Conservation (phyloP, 1,140 invertebrate genomes). For the Leptopilina boulardi region DNA sequence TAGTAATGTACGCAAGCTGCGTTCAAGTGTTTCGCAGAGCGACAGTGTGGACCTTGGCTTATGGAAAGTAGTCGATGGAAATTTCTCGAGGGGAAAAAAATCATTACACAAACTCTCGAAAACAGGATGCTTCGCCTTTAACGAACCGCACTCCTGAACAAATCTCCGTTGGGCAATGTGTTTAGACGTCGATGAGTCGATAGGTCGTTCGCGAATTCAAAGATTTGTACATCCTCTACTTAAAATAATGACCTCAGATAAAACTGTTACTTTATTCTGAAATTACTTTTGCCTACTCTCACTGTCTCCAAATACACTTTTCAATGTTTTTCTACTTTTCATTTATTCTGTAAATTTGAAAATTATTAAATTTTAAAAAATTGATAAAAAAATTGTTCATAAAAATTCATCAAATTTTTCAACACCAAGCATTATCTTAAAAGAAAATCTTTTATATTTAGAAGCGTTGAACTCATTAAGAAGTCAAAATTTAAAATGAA, state of each 20-base stretch:
- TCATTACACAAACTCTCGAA: conserved; percentile 63
- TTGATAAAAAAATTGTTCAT: too few relatives aligned
- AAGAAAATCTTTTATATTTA: too few relatives aligned
- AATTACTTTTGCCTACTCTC: neutral
- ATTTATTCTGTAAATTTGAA: too few relatives aligned
- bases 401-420: too few relatives aligned
- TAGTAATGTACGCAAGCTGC: conserved; percentile 37
- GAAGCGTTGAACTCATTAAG: too few relatives aligned
- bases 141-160: conserved; percentile 56
- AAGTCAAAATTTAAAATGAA: too few relatives aligned
- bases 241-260: conserved; percentile 12
- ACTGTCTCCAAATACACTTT: neutral
- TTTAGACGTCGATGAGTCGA: conserved; percentile 38
- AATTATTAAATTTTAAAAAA: too few relatives aligned
- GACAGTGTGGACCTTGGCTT: conserved; percentile 57
- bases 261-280: neutral
- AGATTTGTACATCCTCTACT: conserved; percentile 3
- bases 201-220: conserved; percentile 7
- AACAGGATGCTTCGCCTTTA: conserved; percentile 67
- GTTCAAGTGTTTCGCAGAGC: conserved; percentile 48
- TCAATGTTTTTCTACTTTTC: neutral
- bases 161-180: conserved; percentile 56
- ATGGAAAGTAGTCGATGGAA: conserved; percentile 65
- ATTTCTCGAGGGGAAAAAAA: conserved; percentile 53
- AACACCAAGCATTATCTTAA: too few relatives aligned